These are phyloP conservation scores for Lepisosteus osseus DNA, from an alignment of 2,113 vertebrate species.

Conservation along the genomic window DNA sequence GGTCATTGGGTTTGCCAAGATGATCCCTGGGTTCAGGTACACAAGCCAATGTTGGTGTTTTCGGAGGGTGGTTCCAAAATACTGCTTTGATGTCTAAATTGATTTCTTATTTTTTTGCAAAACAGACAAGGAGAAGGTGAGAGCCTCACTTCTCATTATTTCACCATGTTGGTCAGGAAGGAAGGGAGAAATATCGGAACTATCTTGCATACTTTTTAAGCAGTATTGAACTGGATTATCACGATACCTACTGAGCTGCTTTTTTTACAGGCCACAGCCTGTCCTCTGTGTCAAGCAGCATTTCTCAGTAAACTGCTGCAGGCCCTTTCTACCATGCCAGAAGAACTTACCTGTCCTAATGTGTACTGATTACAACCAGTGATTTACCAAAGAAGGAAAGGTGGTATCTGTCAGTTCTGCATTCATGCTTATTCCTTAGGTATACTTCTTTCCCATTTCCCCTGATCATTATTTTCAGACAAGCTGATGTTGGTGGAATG, in stretches of 20 bases:
- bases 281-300: not conserved
- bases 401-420: too few species aligned
- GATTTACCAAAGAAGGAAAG: too few species aligned
- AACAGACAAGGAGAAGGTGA: conserved; percentile 37
- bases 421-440: too few species aligned
- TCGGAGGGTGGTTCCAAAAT: not conserved
- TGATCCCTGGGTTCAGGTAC: conserved; percentile 96
- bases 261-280: conserved; percentile 28
- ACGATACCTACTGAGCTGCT: conserved; percentile 14
- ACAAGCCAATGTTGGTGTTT: not conserved
- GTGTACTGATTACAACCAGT: too few species aligned
- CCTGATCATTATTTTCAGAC: too few species aligned
- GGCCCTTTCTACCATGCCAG: too few species aligned
- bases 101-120: not conserved
- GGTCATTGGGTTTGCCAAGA: conserved; percentile 94
- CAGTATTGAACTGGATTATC: too few species aligned
- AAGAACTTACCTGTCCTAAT: too few species aligned
- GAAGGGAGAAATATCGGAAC: not conserved
- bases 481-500: too few species aligned
- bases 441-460: too few species aligned
- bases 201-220: too few species aligned
- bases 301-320: too few species aligned
- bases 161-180: conserved; percentile 32
- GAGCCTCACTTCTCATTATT: conserved; percentile 48
- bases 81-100: not conserved